Evolutionary conservation across 2,113 vertebrate genomes (phyloP).

Genomic region (Anseranas semipalmata): DNA sequence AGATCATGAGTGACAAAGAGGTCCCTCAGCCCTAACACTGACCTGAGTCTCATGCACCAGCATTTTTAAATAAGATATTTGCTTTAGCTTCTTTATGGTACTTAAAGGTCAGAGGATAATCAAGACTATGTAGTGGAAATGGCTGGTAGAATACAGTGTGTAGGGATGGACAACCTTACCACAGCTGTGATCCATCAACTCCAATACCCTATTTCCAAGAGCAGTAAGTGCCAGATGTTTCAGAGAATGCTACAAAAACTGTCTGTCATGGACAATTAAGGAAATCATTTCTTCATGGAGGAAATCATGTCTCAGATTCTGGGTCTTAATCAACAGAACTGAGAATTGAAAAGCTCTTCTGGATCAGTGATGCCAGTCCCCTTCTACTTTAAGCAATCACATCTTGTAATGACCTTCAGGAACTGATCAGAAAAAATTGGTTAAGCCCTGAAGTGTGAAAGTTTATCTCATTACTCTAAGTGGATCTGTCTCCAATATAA

Average conservation of each 20-base stretch:
- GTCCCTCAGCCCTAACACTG: background rate
- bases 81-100: background rate
- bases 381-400: slow-evolving; percentile 20
- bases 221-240: background rate
- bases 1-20: background rate
- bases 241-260: background rate
- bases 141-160: background rate
- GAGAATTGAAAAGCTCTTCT: background rate
- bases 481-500: background rate
- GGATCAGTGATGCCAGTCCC: background rate
- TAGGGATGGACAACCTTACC: background rate
- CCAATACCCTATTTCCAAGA: background rate
- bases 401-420: background rate
- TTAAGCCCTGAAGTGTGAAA: slow-evolving; percentile 5
- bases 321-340: background rate
- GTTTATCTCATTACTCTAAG: slow-evolving; percentile 20
- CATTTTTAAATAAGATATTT: background rate
- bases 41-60: background rate
- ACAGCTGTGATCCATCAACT: background rate
- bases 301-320: background rate
- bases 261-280: background rate
- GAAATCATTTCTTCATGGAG: background rate
- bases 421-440: background rate
- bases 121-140: background rate
- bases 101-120: background rate